Evolutionary conservation across 2,888 invertebrate genomes (phyloP).

Genomic region (Bugulina stolonifera): DNA sequence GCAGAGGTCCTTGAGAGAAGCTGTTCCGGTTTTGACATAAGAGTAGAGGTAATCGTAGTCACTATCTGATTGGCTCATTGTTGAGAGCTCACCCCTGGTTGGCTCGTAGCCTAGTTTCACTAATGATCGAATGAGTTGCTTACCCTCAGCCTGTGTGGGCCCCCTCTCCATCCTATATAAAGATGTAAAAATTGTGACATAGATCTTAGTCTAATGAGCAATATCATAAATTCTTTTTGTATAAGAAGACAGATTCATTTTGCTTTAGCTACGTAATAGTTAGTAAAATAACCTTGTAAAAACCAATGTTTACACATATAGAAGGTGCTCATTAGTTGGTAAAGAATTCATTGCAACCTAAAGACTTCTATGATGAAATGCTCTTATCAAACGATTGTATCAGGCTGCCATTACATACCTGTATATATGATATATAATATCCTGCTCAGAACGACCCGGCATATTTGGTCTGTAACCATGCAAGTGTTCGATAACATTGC

Average conservation of each 20-base stretch:
- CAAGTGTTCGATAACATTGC: neutral
- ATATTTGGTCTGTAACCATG: neutral
- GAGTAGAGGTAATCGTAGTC: slow-evolving; percentile 23
- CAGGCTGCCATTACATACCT: neutral
- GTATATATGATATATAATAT: slow-evolving; percentile 24
- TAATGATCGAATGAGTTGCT: neutral
- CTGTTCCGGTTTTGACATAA: neutral
- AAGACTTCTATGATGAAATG: too few species aligned
- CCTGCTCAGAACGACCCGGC: neutral
- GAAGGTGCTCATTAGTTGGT: too few species aligned
- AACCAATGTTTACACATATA: too few species aligned
- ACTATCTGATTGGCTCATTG: slow-evolving; percentile 13
- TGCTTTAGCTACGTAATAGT: too few species aligned
- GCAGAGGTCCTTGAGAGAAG: slow-evolving; percentile 15
- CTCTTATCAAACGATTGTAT: too few species aligned
- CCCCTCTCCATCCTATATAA: slow-evolving; percentile 12
- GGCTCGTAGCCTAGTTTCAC: slow-evolving; percentile 20
- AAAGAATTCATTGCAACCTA: too few species aligned
- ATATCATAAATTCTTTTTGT: too few species aligned
- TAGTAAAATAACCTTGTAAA: too few species aligned
- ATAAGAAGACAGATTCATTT: too few species aligned
- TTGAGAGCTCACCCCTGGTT: neutral
- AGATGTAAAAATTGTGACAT: neutral
- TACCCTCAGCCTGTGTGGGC: slow-evolving; percentile 3
- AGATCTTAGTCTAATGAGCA: too few species aligned